Conservation (phyloP, 2,888 invertebrate genomes). For the Polyommatus iphigenia region DNA sequence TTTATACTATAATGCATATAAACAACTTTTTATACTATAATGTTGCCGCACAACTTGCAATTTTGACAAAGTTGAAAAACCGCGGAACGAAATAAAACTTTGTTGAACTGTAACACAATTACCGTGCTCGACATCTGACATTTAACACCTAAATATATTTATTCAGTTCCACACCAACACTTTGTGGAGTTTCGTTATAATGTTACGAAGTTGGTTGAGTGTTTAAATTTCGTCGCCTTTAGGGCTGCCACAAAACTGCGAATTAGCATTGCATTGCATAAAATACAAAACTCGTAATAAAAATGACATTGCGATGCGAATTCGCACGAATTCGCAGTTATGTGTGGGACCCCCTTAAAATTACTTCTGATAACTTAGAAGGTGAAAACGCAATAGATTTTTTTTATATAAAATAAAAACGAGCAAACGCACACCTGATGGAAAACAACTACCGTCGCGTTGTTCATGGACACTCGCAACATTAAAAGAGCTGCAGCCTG, state of each 20-base stretch:
- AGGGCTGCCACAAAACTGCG: background rate
- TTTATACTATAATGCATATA: background rate
- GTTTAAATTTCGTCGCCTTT: background rate
- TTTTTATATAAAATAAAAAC: too few species aligned
- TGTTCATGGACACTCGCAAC: too few species aligned
- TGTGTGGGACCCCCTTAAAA: too few species aligned
- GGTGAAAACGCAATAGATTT: too few species aligned
- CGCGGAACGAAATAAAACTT: slow-evolving; percentile 3
- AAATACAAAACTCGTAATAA: too few species aligned
- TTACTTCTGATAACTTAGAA: too few species aligned
- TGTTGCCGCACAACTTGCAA: background rate
- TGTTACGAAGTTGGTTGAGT: background rate
- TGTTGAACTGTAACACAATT: slow-evolving; percentile 18
- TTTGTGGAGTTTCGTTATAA: background rate
- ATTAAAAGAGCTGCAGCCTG: too few species aligned
- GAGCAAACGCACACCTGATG: too few species aligned
- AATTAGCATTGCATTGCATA: background rate
- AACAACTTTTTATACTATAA: background rate
- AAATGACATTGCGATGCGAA: too few species aligned
- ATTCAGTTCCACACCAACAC: background rate
- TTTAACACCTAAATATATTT: slow-evolving; percentile 5
- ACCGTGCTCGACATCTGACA: slow-evolving; percentile 15
- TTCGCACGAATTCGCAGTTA: too few species aligned
- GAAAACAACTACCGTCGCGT: too few species aligned
- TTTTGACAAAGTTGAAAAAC: slow-evolving; percentile 15